These are phyloP conservation scores for Drosophila sp. DNA, from an alignment of 1,140 invertebrate genomes.

Conservation along the genomic window DNA sequence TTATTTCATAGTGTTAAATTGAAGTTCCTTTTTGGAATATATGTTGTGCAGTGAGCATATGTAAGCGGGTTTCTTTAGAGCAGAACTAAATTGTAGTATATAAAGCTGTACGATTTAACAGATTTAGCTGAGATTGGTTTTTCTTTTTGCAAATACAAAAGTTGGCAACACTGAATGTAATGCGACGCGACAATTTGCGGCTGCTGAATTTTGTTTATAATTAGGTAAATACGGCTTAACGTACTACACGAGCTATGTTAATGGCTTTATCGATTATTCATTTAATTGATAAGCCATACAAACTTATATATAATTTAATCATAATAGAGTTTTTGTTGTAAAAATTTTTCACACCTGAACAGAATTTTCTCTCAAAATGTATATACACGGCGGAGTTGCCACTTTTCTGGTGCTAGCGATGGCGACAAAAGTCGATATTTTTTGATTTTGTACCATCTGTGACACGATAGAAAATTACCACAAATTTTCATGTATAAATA, in stretches of 20 bases:
- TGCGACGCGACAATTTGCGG: constrained; percentile 72
- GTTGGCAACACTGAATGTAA: constrained; percentile 69
- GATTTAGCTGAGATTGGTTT: constrained; percentile 14
- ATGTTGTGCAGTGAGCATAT: too few relatives aligned
- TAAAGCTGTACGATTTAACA: neutral
- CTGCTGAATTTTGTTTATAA: constrained; percentile 29
- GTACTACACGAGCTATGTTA: neutral
- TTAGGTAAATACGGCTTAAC: constrained; percentile 25
- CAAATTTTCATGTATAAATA: constrained; percentile 22
- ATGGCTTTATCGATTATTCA: neutral
- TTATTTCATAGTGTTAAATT: neutral
- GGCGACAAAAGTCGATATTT: constrained; percentile 9
- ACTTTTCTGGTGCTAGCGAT: constrained; percentile 30
- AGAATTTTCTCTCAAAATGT: constrained; percentile 64
- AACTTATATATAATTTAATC: constrained; percentile 11
- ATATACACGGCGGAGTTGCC: constrained; percentile 58
- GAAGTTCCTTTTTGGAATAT: neutral
- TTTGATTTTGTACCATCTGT: constrained; percentile 1
- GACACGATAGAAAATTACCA: neutral
- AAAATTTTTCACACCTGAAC: constrained; percentile 67
- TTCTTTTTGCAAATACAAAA: constrained; percentile 36
- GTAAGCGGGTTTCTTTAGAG: neutral
- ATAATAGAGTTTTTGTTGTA: constrained; percentile 23
- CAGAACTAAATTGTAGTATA: neutral
- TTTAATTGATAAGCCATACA: neutral